Base-by-base conservation (phyloP, 2,113 vertebrate species). In the Geothlypis trichas region DNA sequence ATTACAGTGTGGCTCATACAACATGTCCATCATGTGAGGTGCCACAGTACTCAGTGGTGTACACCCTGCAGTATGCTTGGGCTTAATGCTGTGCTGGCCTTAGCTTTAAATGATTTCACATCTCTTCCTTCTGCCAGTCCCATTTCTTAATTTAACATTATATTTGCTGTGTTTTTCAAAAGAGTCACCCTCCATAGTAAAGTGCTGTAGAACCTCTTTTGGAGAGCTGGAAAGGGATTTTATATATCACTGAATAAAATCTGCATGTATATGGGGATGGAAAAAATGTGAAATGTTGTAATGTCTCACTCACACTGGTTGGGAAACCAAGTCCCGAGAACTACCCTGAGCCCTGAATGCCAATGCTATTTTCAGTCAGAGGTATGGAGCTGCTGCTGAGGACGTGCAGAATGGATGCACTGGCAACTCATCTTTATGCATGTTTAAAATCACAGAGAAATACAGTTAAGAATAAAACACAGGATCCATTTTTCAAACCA, bases 41-140 rank as follows among this genome's bases (percentile, higher is more conserved):
- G 54, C 65, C 79, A 63, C 52, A 77, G 42, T 47, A 16, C 33
- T 59, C 67, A 23, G 57, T 35, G 23, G 54, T 82, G 35, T 68
- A 89, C 3, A 1, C 93, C 83, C 79, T 88, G 65, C 82, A 61
- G 28, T 65, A 20, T 46, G 31, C 49, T 80, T 89, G 27, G 75
- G 37, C 69, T 77, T 87, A 78, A 86, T 0, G 1, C 55, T 74
- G 13, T n/a, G 59, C 76, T 88, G 79, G 79, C 57, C 37, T 89
- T 84, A 90, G 65, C 37, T 92, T 49, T 81, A 65, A 81, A 78
- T 82, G 83, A 90, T 93, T 94, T 95, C 86, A 92, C 54, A 61
- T 68, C 58, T 93, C 62, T 66, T 74, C 37, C 44, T 75, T 87
- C 77, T 91, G 69, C 69, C 74, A 79, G 77, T 84, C 57, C 33